Evolutionary conservation across 1,140 invertebrate genomes (phyloP), one percentile per base, ranked within the genome.

Genomic region (Trachymyrmex cornetzi): DNA sequence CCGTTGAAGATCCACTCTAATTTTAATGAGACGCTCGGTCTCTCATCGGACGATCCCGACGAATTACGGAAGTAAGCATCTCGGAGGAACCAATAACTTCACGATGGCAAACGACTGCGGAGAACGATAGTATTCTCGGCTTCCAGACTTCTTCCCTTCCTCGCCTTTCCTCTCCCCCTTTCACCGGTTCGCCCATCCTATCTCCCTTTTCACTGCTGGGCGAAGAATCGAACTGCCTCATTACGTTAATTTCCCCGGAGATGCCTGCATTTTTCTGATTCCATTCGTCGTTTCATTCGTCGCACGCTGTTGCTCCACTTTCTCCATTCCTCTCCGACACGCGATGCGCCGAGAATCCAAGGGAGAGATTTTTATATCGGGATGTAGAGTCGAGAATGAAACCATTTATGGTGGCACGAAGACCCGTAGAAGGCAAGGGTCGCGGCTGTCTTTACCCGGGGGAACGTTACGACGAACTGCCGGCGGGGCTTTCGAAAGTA

Each of bases 211-310:
- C 72, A 66, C 24, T 30, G 69, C 48, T 61, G 50, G 30, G 81
- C 84, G 87, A 92, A 89, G 89, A 89, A 93, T 93, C 91, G 91
- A 93, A 93, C 90, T 87, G 87, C 91, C 89, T 93, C 92, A 93
- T 93, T 93, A 93, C 93, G 91, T 93, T 93, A 93, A 93, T 93
- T 93, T 93, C 93, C 93, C 93, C 88, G 85, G 93, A 93, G 93
- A 93, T 93, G 89, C 85, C 86, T 90, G 93, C 92, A 92, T 93
- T 94, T 92, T 93, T 92, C 92, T 91, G 93, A 92, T 93, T 92
- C 88, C 91, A 89, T 92, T 85, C 89, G 85, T 89, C 89, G 85
- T 89, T 81, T 90, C 87, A 30, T 86, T 82, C 89, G 86, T 88
- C 85, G 82, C 66, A 34, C 79, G 72, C n/a, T 85, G 89, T 84